Evolutionary conservation across 2,113 vertebrate species (phyloP), one percentile per base, ranked within the genome.

Genomic region (Misgurnus mizolepis): DNA sequence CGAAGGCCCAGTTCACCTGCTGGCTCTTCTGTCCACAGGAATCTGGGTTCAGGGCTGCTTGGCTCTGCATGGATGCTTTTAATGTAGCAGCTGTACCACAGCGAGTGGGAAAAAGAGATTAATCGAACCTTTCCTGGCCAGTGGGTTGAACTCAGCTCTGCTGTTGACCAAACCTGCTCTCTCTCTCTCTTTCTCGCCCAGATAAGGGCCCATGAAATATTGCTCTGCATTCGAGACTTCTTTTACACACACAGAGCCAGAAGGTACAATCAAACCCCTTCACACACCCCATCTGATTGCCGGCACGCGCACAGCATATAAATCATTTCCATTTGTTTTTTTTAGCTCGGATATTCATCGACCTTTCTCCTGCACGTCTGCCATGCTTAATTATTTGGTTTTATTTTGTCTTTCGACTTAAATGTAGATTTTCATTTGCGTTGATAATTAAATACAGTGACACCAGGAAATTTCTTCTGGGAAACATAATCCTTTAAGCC

Each of bases 111-210:
- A 81, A 70, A 82, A 85, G 84, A 88, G 89, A 90, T 91, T 92
- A 91, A 86, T 86, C 72, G 62, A 87, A 82, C 87, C 89, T 87
- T 86, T 86, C 87, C 86, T 89, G 86, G 88, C 87, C 84, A 80
- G 72, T 84, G 84, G 88, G 86, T 86, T 82, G 83, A 85, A 73
- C 83, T 85, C 17, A 22, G 18, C 66, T 67, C 79, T 76, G 83
- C 80, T 80, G 83, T 79, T 79, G 70, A 78, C 87, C 78, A 81
- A 84, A 86, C 82, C 81, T 84, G 82, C 82, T 81, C 75, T 83
- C 65, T 66, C 61, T 58, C 85, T 83, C 84, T 87, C 67, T 79
- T 3, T 34, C 27, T 34, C 27, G 85, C 56, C 67, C 73, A 86
- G 89, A 91, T 91, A 92, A 93, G 88, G 77, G 71, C 55, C 66